These are phyloP conservation scores for Perizoma flavofasciatum DNA, from an alignment of 2,888 invertebrate genomes.

Conservation along the genomic window DNA sequence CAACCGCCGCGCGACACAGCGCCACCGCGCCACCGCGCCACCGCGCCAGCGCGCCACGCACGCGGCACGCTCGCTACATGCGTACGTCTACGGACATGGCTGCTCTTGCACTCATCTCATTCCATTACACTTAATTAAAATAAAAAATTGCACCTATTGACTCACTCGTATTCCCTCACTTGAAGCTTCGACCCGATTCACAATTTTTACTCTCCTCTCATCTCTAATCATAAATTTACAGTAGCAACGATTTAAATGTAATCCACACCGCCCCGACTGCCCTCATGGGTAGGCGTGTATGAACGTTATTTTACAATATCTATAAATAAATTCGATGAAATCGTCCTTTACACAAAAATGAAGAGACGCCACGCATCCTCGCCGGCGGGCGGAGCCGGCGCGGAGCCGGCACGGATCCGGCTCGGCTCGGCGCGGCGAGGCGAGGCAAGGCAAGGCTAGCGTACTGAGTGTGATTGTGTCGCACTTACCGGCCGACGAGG, in stretches of 20 bases:
- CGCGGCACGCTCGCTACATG: slow-evolving; percentile 31
- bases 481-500: slow-evolving; percentile 61
- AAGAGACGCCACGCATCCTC: slow-evolving; percentile 55
- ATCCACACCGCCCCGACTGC: slow-evolving; percentile 77
- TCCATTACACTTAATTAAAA: slow-evolving; percentile 72
- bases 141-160: slow-evolving; percentile 81
- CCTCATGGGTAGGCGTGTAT: slow-evolving; percentile 73
- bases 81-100: slow-evolving; percentile 28
- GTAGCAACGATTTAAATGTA: slow-evolving; percentile 79
- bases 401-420: slow-evolving; percentile 29
- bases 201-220: slow-evolving; percentile 73
- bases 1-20: slow-evolving; percentile 15
- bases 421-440: slow-evolving; percentile 27
- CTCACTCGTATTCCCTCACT: slow-evolving; percentile 77
- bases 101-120: slow-evolving; percentile 46
- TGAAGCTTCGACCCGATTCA: slow-evolving; percentile 78
- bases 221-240: slow-evolving; percentile 78
- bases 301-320: slow-evolving; percentile 78
- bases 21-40: slow-evolving; percentile 28
- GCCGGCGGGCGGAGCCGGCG: slow-evolving; percentile 37
- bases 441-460: slow-evolving; percentile 8
- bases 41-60: too few relatives aligned
- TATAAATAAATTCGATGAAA: slow-evolving; percentile 84
- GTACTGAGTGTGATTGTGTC: slow-evolving; percentile 42
- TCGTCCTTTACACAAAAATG: slow-evolving; percentile 74